Evolutionary conservation across 2,113 vertebrate genomes (phyloP).

Genomic region (Peromyscus polionotus): DNA sequence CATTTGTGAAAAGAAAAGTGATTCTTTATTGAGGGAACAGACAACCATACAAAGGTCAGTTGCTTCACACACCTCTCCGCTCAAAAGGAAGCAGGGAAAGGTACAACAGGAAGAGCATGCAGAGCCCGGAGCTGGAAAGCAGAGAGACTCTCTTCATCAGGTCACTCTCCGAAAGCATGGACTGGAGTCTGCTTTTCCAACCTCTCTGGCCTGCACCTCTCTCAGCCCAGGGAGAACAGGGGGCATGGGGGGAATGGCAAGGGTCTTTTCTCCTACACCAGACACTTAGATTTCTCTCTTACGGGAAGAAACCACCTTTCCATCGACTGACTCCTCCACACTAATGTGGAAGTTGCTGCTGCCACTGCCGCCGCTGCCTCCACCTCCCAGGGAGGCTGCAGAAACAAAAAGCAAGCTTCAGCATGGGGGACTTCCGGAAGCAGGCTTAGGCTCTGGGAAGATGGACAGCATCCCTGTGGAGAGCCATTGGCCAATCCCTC

Average conservation of each 20-base stretch:
- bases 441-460: neutral
- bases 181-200: neutral
- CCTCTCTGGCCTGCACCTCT: neutral
- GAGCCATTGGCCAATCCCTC: neutral
- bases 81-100: neutral
- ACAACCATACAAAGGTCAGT: neutral
- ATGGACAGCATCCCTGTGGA: neutral
- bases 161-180: neutral
- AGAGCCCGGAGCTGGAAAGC: neutral
- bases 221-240: neutral
- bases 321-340: slow-evolving; percentile 62
- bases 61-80: neutral
- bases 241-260: neutral
- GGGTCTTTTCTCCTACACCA: accelerated
- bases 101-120: too few species aligned
- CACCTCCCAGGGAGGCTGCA: slow-evolving; percentile 63
- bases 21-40: slow-evolving; percentile 70
- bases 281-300: slow-evolving; percentile 71
- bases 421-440: neutral
- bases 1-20: slow-evolving; percentile 49
- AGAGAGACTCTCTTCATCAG: neutral
- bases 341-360: slow-evolving; percentile 64
- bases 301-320: slow-evolving; percentile 75
- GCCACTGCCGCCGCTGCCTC: accelerated
- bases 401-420: neutral